Evolutionary conservation across 2,113 vertebrate species (phyloP).

Genomic region (Axis porcinus): DNA sequence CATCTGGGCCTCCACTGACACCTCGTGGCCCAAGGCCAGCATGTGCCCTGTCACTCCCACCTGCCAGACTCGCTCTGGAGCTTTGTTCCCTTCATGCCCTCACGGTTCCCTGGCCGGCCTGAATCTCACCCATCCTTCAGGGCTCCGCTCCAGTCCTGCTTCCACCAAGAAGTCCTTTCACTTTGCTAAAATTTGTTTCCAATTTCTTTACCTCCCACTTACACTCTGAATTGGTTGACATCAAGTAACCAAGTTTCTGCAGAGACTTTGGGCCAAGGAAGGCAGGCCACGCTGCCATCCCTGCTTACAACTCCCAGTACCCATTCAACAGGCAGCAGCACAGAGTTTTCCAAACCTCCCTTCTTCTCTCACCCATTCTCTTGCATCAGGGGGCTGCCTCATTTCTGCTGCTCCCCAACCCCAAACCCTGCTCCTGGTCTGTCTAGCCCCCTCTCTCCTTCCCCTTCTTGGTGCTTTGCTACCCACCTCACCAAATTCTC

Average conservation of each 20-base stretch:
- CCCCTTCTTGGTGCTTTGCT: not conserved
- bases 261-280: not conserved
- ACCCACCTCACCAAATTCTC: not conserved
- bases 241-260: not conserved
- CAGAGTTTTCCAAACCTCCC: not conserved
- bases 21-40: accelerated
- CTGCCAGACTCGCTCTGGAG: not conserved
- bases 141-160: not conserved
- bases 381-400: not conserved
- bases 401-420: not conserved
- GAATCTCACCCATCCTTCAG: not conserved
- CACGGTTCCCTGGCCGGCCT: not conserved
- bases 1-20: not conserved
- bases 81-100: not conserved
- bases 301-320: accelerated
- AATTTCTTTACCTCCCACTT: not conserved
- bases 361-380: not conserved
- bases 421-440: not conserved
- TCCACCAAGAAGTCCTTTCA: not conserved
- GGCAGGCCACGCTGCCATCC: accelerated
- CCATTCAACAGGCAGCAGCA: no score
- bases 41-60: no score
- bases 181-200: not conserved
- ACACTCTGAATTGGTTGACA: not conserved
- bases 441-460: not conserved